Conservation (phyloP, 2,113 vertebrate species). For the Vulpes ferrilata region DNA sequence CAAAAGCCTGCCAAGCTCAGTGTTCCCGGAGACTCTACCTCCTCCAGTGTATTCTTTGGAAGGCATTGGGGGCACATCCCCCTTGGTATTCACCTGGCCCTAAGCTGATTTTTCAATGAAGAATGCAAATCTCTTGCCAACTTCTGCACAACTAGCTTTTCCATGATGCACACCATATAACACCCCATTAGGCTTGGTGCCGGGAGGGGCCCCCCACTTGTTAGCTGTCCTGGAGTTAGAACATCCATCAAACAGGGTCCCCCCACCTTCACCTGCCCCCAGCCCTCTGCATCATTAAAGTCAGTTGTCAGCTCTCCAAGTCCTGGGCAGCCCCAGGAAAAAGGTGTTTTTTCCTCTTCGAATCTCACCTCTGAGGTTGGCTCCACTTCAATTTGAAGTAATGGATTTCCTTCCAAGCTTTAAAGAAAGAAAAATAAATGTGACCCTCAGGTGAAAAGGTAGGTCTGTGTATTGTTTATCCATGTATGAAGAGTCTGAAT, state of each 20-base stretch:
- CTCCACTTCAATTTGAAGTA: conserved; percentile 99
- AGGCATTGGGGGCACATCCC: not conserved
- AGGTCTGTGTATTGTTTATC: not conserved
- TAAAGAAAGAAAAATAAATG: conserved; percentile 63
- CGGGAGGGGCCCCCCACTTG: accelerated
- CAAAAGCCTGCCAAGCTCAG: not conserved
- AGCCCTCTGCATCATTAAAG: not conserved
- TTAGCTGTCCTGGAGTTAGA: not conserved
- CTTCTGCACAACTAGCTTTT: conserved; percentile 59
- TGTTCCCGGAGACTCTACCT: not conserved
- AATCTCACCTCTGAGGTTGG: conserved; percentile 96
- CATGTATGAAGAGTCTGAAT: not conserved
- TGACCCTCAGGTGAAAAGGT: conserved; percentile 9
- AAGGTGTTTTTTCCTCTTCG: not conserved
- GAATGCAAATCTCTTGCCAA: conserved; percentile 64
- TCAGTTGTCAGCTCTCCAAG: not conserved
- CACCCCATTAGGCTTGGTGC: conserved; percentile 61
- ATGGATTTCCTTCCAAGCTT: conserved; percentile 95
- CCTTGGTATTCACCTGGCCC: not conserved
- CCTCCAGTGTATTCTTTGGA: not conserved
- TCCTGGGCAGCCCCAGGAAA: not conserved
- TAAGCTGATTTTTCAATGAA: conserved; percentile 57
- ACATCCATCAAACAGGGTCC: conserved; percentile 40
- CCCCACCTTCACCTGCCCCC: not conserved
- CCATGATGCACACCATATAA: not conserved